Evolutionary conservation across 1,140 invertebrate species (phyloP), one percentile per base, ranked within the genome.

Genomic region (Amyelois transitella): DNA sequence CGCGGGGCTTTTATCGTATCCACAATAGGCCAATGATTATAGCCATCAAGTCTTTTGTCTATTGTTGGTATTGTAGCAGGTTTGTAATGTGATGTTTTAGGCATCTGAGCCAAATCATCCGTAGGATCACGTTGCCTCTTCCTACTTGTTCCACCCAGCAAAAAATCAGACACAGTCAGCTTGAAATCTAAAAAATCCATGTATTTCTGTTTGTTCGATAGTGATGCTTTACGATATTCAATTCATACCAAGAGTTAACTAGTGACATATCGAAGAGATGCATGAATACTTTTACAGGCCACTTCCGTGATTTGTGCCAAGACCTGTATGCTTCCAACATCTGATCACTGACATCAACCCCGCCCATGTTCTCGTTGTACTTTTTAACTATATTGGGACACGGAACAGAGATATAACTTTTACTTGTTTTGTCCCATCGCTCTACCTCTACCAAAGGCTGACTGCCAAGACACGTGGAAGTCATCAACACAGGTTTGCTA

Each of bases 251-350:
- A 5, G 53, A 12, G 43, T 54, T 54, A 25, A 54, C 44, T 2
- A 54, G n/a, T 10, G 24, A 7, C 22, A 51, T 24, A 55, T 68
- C 60, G 8, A 68, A 43, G 53, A 68, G 63, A 28, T 71, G 64
- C 1, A 62, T 43, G 5, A 63, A 14, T 6, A 66, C 60, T 55
- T 72, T 69, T 28, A 66, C 43, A 24, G 69, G 61, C 62, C 60
- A 69, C 28, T 68, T 68, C 43, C 50, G 59, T 0, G 58, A 66
- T 50, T 69, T 69, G 0, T 58, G 59, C 19, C 60, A 69, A n/a
- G 58, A 49, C 12, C 62, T 22, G 24, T 68, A 68, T 19, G 59
- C 59, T 53, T 63, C 58, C 43, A 66, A 60, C 43, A 22, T 25
- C 43, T 66, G 54, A 44, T 68, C 54, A 5, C 64, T 24, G 14